phyloP scores from a whole-genome alignment of 2,797 vertebrate genomes.

The Acestrorhynchus altus region DNA sequence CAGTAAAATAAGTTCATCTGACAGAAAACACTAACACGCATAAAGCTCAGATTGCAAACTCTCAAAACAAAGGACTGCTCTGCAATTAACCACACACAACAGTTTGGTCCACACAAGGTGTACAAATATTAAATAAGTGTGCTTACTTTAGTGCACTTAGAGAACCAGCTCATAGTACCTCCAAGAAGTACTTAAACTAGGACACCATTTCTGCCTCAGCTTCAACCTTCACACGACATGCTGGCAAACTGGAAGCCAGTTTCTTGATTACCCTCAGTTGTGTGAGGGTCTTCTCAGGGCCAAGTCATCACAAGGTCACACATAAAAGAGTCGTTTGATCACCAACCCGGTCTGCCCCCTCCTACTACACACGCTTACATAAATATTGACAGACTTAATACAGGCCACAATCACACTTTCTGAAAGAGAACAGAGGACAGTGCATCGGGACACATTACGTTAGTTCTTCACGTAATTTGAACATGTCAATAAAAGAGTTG shows the following conservation, averaged over 20 bases:
- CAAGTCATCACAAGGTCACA: conserved; percentile 67
- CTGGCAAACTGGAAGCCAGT: conserved; percentile 27
- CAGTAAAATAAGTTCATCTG: no score
- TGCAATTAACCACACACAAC: no score
- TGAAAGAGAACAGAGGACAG: conserved; percentile 44
- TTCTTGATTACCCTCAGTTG: conserved; percentile 65
- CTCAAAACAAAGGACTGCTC: no score
- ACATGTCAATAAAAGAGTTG: conserved; percentile 65
- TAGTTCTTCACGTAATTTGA: conserved; percentile 57
- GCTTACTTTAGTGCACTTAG: no score
- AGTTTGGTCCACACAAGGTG: no score
- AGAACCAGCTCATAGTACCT: no score
- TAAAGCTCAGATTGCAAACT: no score
- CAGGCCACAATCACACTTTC: conserved; percentile 59
- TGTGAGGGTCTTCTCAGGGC: conserved; percentile 59
- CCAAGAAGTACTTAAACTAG: neutral
- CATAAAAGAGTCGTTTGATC: conserved; percentile 75
- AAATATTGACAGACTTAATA: conserved; percentile 70
- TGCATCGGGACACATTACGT: conserved; percentile 36
- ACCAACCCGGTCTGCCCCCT: conserved; percentile 45
- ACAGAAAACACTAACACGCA: no score
- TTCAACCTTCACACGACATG: neutral
- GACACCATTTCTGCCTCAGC: neutral
- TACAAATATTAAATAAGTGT: no score
- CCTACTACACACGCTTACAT: conserved; percentile 66